Percentiles rank a stretch among this genome's conserved stretches.
These are phyloP conservation scores for Mastomys coucha DNA, from an alignment of 2,113 vertebrate genomes.

Conservation along the genomic window DNA sequence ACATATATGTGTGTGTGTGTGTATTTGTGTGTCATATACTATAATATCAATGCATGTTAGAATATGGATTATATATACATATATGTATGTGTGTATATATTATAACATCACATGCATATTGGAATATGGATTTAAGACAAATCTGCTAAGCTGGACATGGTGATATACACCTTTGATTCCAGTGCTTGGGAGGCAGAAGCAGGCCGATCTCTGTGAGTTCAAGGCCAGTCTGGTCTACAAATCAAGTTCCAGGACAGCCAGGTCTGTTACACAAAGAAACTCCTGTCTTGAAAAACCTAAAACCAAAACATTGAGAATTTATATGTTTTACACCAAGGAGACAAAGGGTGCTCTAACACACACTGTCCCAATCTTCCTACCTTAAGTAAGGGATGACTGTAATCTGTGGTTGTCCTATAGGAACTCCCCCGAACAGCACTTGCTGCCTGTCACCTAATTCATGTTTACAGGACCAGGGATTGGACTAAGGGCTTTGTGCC, in stretches of 20 bases:
- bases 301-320: not conserved
- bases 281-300: not conserved
- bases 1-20: not conserved
- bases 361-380: not conserved
- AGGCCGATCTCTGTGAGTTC: not conserved
- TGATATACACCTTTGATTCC: not conserved
- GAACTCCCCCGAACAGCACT: not conserved
- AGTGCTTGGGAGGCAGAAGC: not conserved
- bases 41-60: too few relatives aligned
- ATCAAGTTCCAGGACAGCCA: not conserved
- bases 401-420: not conserved
- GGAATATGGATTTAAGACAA: constrained; percentile 25
- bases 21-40: too few relatives aligned
- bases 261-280: not conserved
- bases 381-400: not conserved
- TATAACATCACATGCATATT: not conserved
- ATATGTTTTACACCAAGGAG: not conserved
- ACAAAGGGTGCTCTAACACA: not conserved
- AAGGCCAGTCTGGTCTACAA: not conserved
- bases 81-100: too few relatives aligned
- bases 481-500: not conserved
- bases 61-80: not conserved
- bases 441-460: not conserved
- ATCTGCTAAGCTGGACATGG: not conserved
- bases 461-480: not conserved